These are phyloP conservation scores for Arrhamphus sclerolepis DNA, from an alignment of 2,797 vertebrate species.

Conservation along the genomic window DNA sequence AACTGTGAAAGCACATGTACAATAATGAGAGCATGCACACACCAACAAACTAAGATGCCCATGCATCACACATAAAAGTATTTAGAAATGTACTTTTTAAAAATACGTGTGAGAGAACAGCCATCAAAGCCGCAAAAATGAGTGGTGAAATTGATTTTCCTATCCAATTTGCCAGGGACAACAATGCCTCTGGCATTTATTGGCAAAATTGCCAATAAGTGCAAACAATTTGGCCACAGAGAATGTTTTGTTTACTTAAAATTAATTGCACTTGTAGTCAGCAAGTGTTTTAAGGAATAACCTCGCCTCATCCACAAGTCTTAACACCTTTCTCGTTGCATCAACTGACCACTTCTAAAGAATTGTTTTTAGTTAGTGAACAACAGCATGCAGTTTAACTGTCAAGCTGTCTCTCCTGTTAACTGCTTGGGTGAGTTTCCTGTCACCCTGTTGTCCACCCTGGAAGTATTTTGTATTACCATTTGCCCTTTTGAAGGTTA, in stretches of 20 bases:
- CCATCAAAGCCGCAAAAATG: slow-evolving; percentile 64
- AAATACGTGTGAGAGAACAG: slow-evolving; percentile 49
- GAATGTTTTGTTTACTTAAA: slow-evolving; percentile 38
- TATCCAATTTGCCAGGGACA: slow-evolving; percentile 57
- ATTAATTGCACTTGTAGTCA: slow-evolving; percentile 23
- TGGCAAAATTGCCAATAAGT: slow-evolving; percentile 56
- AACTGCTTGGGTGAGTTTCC: slow-evolving; percentile 42
- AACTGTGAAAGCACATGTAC: slow-evolving; percentile 13
- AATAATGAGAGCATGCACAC: slow-evolving; percentile 8
- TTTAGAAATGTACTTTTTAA: slow-evolving; percentile 56
- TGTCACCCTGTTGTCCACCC: slow-evolving; percentile 42
- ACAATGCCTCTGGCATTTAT: slow-evolving; percentile 54
- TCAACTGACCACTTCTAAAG: slow-evolving; percentile 24
- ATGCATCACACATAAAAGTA: slow-evolving; percentile 42
- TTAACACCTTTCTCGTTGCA: slow-evolving; percentile 10
- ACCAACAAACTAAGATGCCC: slow-evolving; percentile 4
- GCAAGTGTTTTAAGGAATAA: slow-evolving; percentile 20
- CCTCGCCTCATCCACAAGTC: slow-evolving; percentile 7
- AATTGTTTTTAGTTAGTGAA: slow-evolving; percentile 42
- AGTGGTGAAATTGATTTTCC: slow-evolving; percentile 69
- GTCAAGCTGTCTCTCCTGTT: slow-evolving; percentile 41
- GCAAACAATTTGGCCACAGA: slow-evolving; percentile 58
- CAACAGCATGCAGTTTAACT: slow-evolving; percentile 47
- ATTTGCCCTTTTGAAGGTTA: slow-evolving; percentile 45
- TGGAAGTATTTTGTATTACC: slow-evolving; percentile 41